Evolutionary conservation across 2,113 vertebrate species (phyloP).

Genomic region (Fukomys damarensis): DNA sequence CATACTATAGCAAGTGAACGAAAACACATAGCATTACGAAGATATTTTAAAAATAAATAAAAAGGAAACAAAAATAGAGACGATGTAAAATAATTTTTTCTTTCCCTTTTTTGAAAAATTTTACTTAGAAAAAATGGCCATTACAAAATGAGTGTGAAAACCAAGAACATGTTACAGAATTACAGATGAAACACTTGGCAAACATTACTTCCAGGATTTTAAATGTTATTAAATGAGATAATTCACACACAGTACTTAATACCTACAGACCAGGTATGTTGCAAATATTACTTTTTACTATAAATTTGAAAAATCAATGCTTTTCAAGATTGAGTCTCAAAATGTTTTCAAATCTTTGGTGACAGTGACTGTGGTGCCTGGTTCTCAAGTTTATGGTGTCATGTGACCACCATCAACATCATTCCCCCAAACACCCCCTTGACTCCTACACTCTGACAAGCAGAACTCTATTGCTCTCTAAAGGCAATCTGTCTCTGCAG

Average conservation of each 20-base stretch:
- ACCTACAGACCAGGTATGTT: neutral
- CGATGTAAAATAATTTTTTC: neutral
- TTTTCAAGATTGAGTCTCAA: slow-evolving; percentile 18
- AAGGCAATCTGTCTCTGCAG: neutral
- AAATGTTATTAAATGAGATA: neutral
- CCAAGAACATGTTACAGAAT: slow-evolving; percentile 1
- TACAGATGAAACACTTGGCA: neutral
- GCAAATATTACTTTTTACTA: neutral
- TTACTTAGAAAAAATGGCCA: neutral
- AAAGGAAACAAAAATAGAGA: neutral
- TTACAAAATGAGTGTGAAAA: neutral
- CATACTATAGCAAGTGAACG: neutral
- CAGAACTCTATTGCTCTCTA: neutral
- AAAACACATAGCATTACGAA: neutral
- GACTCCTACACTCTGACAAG: rapidly evolving
- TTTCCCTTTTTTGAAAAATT: neutral
- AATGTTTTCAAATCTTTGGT: neutral
- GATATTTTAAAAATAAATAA: slow-evolving; percentile 26
- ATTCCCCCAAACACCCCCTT: neutral
- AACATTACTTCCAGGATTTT: slow-evolving; percentile 45
- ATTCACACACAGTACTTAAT: neutral
- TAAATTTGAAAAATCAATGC: slow-evolving; percentile 45
- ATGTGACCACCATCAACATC: neutral
- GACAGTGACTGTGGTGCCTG: neutral
- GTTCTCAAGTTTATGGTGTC: neutral